Evolutionary conservation across 1,140 invertebrate species (phyloP).

Genomic region (Pogonognathellus flavescens): DNA sequence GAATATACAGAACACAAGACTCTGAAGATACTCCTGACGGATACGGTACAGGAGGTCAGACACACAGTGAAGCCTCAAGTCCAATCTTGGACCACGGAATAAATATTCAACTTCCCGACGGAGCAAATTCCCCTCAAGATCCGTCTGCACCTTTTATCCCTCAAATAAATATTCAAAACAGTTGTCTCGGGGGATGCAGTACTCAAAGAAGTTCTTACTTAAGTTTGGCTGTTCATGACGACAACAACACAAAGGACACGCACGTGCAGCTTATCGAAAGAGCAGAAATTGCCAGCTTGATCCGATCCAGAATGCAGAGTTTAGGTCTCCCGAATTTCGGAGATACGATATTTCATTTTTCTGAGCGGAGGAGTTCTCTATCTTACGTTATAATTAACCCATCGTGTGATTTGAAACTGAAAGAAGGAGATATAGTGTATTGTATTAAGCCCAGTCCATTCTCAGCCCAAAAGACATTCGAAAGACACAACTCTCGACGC

Average conservation of each 20-base stretch:
- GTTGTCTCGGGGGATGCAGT: constrained; percentile 64
- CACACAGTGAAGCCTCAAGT: constrained; percentile 63
- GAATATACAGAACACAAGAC: constrained; percentile 95
- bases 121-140: background rate
- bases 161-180: constrained; percentile 62
- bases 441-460: constrained; percentile 83
- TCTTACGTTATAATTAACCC: constrained; percentile 99
- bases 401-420: constrained; percentile 95
- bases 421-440: constrained; percentile 72
- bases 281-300: constrained; percentile 94
- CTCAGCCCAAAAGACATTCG: constrained; percentile 93
- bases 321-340: constrained; percentile 81
- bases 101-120: constrained; percentile 2
- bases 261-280: constrained; percentile 88
- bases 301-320: constrained; percentile 93
- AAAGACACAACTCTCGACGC: constrained; percentile 87
- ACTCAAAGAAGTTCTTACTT: constrained; percentile 65
- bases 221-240: constrained; percentile 58
- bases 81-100: constrained; percentile 27
- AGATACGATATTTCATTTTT: constrained; percentile 73
- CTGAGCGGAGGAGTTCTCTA: constrained; percentile 90
- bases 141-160: constrained; percentile 37
- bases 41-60: constrained; percentile 57
- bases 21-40: constrained; percentile 71
- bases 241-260: constrained; percentile 62